Evolutionary conservation across 2,113 vertebrate genomes (phyloP), one percentile per base, ranked within the genome.

Genomic region (Copsychus sechellarum): DNA sequence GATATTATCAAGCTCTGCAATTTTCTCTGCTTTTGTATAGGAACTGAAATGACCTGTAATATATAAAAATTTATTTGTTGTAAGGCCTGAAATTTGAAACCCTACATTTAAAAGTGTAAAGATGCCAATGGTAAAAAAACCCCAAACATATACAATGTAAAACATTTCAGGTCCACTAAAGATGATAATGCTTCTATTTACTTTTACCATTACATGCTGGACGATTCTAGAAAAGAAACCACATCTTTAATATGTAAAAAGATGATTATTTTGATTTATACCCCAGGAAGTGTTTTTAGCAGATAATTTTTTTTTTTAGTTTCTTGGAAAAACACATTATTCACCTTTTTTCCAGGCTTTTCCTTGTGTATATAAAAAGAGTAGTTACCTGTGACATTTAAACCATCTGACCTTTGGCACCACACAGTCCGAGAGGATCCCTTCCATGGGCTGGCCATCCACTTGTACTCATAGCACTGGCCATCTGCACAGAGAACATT

Each of bases 371-470:
- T 73, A 58, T 10, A 62, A 57, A 43, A 90, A 15, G 25, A 88
- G 17, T 43, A 82, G 12, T 96, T 98, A 99, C 99, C 99, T 97
- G 99, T 99, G 90, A 99, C 99, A 1, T 99, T 99, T 93, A 99
- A 88, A 76, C 99, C 99, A 34, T 99, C 99, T 22, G 99, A 99
- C 66, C 99, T 98, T 94, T 99, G 99, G 95, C 99, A 99, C 99
- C 99, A 99, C 74, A 98, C 95, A 1, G 98, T 97, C 34, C 98
- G 97, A 81, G 97, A 98, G 72, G 99, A 98, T 87, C 98, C 98
- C 17, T 98, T 99, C 99, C 99, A 99, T 0, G 98, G 73, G 61
- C 98, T 97, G 15, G 98, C 98, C 98, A 99, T 97, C 99, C 99
- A 99, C 71, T 98, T 98, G 93, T 99, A 99, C 66, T 99, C 98